Percentiles rank a stretch among this genome's conserved stretches.
phyloP scores from a whole-genome alignment of 2,113 vertebrate species.

The Myocastor coypus region DNA sequence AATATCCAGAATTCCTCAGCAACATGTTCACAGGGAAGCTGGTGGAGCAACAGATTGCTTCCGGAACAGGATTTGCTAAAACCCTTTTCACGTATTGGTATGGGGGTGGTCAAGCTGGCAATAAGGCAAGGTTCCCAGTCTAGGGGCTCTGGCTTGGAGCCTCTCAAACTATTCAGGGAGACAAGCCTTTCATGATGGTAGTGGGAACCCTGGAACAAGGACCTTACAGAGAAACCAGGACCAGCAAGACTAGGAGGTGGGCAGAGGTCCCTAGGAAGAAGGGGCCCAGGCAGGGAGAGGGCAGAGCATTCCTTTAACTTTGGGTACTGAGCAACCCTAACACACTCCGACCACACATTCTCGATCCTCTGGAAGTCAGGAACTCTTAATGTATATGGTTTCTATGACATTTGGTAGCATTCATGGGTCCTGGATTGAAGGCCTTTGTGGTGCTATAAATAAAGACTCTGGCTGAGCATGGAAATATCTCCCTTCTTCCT shows the following conservation, averaged over 20 bases:
- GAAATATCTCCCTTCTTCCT: background rate
- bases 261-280: background rate
- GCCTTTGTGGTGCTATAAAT: background rate
- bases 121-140: background rate
- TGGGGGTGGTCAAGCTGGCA: slow-evolving; percentile 48
- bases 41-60: slow-evolving; percentile 62
- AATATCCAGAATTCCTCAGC: background rate
- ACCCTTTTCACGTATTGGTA: background rate
- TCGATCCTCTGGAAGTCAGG: background rate
- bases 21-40: background rate
- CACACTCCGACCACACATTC: background rate
- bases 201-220: fast-evolving
- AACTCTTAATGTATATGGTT: background rate
- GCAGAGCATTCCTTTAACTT: background rate
- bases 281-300: background rate
- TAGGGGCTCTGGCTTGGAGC: background rate
- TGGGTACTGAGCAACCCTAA: fast-evolving
- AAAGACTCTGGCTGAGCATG: fast-evolving
- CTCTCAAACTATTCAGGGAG: background rate
- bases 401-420: background rate
- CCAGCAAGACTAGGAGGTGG: background rate
- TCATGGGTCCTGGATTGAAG: fast-evolving
- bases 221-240: background rate
- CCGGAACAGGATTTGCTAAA: slow-evolving; percentile 53
- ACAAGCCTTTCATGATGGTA: background rate